Evolutionary conservation across 2,888 invertebrate genomes (phyloP), one percentile per base, ranked within the genome.

Genomic region (Myopa testacea): DNA sequence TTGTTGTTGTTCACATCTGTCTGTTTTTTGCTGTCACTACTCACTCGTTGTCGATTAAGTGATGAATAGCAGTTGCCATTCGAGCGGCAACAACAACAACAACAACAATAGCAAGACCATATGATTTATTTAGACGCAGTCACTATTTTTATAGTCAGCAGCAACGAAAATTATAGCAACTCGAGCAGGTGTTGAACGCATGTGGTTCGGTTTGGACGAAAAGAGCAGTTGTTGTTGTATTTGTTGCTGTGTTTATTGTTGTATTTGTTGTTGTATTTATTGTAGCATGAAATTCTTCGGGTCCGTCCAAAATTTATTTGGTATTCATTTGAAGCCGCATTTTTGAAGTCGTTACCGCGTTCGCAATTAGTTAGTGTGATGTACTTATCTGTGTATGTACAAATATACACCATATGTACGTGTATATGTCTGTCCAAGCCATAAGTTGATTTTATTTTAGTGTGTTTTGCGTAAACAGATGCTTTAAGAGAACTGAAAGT

Each of bases 41-140:
- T 37, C 14, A 10, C 4, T 45, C 26, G 10, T 62, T 63, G 45
- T n/a, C 50, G 50, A 73, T 73, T 62, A 50, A 73, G 52, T 69
- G 68, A 75, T 38, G 75, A 38, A 75, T 75, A 68, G 40, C 67
- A 67, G 58, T 69, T 75, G 34, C 75, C 75, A 68, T 75, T 75
- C 58, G 19, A 40, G 69, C 55, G 52, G 55, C 37, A 67, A 26
- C 26, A 14, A 40, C 45, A 45, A 45, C 45, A 45, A 10, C 45
- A 45, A 45, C 45, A 45, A 45, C 45, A 6, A 40, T 40, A 45
- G 26, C 16, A 45, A 45, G 2, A 10, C 45, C 10, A 8, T 45
- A 62, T 63, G 50, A 52, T 26, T 65, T 65, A 65, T 67, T 67
- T 38, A 67, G 65, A 68, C 52, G 14, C 52, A 45, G n/a, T 60